These are phyloP conservation scores for Bufo gargarizans DNA, from an alignment of 2,113 vertebrate species.

Conservation along the genomic window DNA sequence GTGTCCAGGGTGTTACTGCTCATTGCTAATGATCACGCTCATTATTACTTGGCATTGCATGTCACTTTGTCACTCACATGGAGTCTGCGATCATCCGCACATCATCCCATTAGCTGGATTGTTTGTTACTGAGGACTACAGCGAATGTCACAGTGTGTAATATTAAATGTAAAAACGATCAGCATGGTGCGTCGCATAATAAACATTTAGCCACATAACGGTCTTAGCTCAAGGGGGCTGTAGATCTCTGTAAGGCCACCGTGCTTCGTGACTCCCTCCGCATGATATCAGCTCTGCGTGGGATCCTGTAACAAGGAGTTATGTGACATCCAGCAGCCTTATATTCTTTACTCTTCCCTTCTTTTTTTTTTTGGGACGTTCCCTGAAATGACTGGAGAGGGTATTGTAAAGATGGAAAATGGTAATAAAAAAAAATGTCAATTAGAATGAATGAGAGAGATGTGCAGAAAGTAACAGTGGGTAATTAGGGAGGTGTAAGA, in stretches of 20 bases:
- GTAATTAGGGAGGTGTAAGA: slow-evolving; percentile 26
- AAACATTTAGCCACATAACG: not conserved
- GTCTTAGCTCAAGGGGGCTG: not conserved
- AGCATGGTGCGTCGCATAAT: slow-evolving; percentile 14
- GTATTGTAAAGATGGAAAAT: slow-evolving; percentile 24
- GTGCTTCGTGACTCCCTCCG: not conserved
- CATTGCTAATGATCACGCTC: slow-evolving; percentile 46
- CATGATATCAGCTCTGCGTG: not conserved
- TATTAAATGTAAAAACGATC: slow-evolving; percentile 38
- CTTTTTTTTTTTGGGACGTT: not conserved
- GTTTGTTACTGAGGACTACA: slow-evolving; percentile 19
- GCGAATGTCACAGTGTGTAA: slow-evolving; percentile 1
- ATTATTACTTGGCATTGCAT: slow-evolving; percentile 42
- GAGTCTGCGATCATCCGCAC: slow-evolving; percentile 37
- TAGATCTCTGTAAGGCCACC: not conserved
- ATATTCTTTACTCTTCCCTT: not conserved
- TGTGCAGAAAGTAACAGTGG: not conserved
- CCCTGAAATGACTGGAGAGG: slow-evolving; percentile 31
- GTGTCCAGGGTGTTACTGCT: slow-evolving; percentile 45
- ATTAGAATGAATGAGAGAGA: slow-evolving; percentile 30
- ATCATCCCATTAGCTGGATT: slow-evolving; percentile 32
- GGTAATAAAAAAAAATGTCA: not conserved
- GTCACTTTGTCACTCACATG: slow-evolving; percentile 46
- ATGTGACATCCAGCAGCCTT: slow-evolving; percentile 14
- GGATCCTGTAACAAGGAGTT: not conserved